Evolutionary conservation across 2,797 vertebrate genomes (phyloP), one percentile per base, ranked within the genome.

Genomic region (Phaenicophaeus curvirostris): DNA sequence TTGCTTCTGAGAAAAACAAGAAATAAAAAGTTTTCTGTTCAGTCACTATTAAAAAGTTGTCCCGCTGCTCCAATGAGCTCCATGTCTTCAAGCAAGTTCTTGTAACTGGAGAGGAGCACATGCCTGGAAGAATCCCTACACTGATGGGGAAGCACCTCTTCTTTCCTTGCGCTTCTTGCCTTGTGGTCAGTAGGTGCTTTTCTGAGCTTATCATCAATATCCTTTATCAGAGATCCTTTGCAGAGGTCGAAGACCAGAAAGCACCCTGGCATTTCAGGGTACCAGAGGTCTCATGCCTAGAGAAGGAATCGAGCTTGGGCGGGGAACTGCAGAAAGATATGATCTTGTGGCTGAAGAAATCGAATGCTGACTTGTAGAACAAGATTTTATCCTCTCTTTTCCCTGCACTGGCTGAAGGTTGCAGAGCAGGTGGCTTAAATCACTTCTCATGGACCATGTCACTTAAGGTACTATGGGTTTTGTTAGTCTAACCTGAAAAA

Each of bases 21-120:
- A 83, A 74, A 31, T 23, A 50, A 54, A 8, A 66, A 23, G 8
- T 50, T 90, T 54, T 28, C 27, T 62, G 5, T 78, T 74, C 28
- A 57, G n/a, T 51, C n/a, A 33, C 44, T 41, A 44, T 35, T 48
- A 67, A 73, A 65, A 53, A 19, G 9, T 54, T 65, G 6, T 35
- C 54, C 39, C 37, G 10, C 30, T 78, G 28, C 33, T 81, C 31
- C 2, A 1, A 11, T 39, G 54, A 67, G 19, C n/a, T 81, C 33
- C 1, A 2, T 41, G 51, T 31, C 50, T 78, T 68, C 1, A 3
- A 8, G 54, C 23, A 16, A 8, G 2, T 33, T 85, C 8, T 17
- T 71, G 54, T 59, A 55, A 23, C 31, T 13, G 23, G 41, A 53
- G 33, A 37, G 33, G 30, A 68, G 24, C 15, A 7, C 0, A 0